Base-by-base conservation (phyloP, 2,888 invertebrate species). In the Erebia aethiops region DNA sequence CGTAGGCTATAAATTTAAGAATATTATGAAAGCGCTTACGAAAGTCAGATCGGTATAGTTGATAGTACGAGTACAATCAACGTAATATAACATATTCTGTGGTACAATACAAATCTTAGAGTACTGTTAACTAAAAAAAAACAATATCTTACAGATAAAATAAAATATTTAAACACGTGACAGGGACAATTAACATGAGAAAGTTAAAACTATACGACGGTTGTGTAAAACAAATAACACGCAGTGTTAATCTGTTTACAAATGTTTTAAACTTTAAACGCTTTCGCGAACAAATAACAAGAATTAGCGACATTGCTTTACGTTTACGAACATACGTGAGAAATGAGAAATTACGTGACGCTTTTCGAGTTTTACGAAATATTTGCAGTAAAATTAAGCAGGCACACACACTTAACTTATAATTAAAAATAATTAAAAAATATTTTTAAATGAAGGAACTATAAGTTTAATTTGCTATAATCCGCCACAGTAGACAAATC, bases 271-370 rank as follows among this genome's bases (percentile, higher is more conserved):
- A 70, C 61, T 70, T 75, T 65, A 74, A 75, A 72, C 72, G 79
- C 76, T 82, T 86, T 89, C 81, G 81, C 87, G 80, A 73, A 82
- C 84, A 89, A 87, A 90, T 79, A 87, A 83, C 75, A 79, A 80
- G 83, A 84, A 88, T 87, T 87, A 87, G 86, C 88, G 81, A 83
- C 78, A 76, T 71, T 69, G 74, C 81, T 82, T 85, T 80, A 84
- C 80, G 77, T 77, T 81, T 74, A 69, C 82, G 83, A 86, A 86
- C 80, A 82, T 77, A 62, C 62, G 76, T 78, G 77, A 72, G 74
- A 78, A 79, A 79, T 76, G 74, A 77, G 78, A 80, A 80, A 81
- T 80, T 84, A 81, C 81, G 82, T 81, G 80, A 79, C 77, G 79
- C 78, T 79, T 81, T 80, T 80, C 79, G 75, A 79, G 77, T 68